These are phyloP conservation scores for Australoheros scitulus DNA, from an alignment of 2,113 vertebrate genomes.

Conservation along the genomic window DNA sequence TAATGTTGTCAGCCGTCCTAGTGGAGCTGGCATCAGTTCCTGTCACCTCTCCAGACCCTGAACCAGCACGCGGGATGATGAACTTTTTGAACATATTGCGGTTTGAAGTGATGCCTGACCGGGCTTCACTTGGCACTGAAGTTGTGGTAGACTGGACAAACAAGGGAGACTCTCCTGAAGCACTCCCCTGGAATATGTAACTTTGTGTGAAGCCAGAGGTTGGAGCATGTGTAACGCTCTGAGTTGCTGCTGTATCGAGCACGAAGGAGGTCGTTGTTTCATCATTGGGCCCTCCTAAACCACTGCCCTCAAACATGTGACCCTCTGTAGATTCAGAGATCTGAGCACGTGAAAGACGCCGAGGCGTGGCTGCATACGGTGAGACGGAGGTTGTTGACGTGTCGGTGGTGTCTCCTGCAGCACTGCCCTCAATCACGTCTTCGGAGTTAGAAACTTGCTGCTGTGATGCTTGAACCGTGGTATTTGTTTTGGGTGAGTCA, in stretches of 20 bases:
- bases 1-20: not conserved
- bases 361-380: not conserved
- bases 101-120: not conserved
- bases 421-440: conserved; percentile 18
- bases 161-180: not conserved
- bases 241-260: not conserved
- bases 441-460: not conserved
- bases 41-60: not conserved
- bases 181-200: not conserved
- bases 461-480: not conserved
- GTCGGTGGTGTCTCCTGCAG: not conserved
- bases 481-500: conserved; percentile 1
- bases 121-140: not conserved
- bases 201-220: not conserved
- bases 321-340: not conserved
- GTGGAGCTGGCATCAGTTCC: not conserved
- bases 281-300: not conserved
- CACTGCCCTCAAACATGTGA: not conserved
- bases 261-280: not conserved
- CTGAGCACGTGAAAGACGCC: not conserved
- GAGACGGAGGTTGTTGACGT: not conserved
- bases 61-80: not conserved
- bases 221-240: not conserved
- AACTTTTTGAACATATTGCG: too few species aligned
- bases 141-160: not conserved